Conservation (phyloP, 2,113 vertebrate species). For the Taurulus bubalis region DNA sequence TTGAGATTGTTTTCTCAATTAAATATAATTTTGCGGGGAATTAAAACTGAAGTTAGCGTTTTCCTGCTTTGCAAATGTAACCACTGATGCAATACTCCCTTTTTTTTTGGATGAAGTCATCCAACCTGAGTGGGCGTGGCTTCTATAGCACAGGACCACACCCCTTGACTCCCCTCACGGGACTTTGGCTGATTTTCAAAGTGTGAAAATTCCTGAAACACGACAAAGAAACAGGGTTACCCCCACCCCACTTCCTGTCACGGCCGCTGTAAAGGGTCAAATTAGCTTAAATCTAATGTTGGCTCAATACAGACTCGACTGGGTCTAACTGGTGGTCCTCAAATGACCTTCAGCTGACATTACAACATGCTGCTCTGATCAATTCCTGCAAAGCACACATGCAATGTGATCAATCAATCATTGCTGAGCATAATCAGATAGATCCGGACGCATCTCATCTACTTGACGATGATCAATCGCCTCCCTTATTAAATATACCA, state of each 20-base stretch:
- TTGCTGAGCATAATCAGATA: conserved; percentile 19
- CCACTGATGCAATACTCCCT: not conserved
- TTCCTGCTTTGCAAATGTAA: not conserved
- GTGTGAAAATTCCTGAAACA: not conserved
- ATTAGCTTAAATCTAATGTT: not conserved
- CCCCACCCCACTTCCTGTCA: not conserved
- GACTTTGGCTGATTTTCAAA: not conserved
- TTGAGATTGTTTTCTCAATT: not conserved
- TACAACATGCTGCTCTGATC: conserved; percentile 12
- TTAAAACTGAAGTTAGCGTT: not conserved
- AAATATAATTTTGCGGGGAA: not conserved
- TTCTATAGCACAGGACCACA: not conserved
- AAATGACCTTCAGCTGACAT: not conserved
- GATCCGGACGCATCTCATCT: conserved; percentile 26
- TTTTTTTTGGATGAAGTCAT: not conserved
- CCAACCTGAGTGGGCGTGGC: not conserved
- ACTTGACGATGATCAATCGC: conserved; percentile 10
- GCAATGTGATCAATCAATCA: conserved; percentile 21
- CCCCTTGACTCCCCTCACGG: not conserved
- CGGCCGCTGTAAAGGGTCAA: not conserved
- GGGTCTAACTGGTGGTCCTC: not conserved
- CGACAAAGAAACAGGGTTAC: not conserved
- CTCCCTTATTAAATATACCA: not conserved
- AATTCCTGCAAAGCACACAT: not conserved
- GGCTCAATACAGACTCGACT: not conserved